Percentiles rank a stretch among this genome's conserved stretches.
Evolutionary conservation across 1,140 invertebrate species (phyloP).

Genomic region (Magallana ariakensis): DNA sequence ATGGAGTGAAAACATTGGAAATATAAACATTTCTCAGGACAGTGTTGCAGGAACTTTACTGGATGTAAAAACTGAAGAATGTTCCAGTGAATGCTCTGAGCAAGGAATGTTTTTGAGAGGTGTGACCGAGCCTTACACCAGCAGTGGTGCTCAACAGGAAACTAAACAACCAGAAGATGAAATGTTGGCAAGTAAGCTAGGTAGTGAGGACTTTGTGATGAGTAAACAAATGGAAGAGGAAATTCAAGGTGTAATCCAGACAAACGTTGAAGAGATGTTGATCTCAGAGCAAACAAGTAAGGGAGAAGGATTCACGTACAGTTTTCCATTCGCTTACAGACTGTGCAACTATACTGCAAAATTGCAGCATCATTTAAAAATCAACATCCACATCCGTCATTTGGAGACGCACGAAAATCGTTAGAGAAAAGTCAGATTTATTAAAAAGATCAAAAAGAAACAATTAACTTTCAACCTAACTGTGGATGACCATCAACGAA

Average conservation of each 20-base stretch:
- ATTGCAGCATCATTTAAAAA: slow-evolving; percentile 34
- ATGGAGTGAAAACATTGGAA: too few species aligned
- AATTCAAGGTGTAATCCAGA: background rate
- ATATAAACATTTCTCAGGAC: too few species aligned
- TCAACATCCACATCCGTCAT: slow-evolving; percentile 34
- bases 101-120: background rate
- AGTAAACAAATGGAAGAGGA: slow-evolving; percentile 1
- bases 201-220: background rate
- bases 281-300: background rate
- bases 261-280: background rate
- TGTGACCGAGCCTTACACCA: background rate
- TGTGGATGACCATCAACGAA: background rate
- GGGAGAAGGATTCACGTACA: background rate
- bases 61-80: background rate
- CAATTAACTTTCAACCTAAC: background rate
- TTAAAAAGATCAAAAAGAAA: background rate
- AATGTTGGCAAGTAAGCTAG: background rate
- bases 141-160: background rate
- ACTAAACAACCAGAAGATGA: background rate
- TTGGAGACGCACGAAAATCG: background rate
- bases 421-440: background rate
- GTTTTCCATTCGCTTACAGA: background rate
- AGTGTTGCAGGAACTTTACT: too few species aligned
- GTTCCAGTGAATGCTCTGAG: background rate
- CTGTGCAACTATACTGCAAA: slow-evolving; percentile 4